Evolutionary conservation across 2,888 invertebrate genomes (phyloP).

Genomic region (Druceiella hillmani): DNA sequence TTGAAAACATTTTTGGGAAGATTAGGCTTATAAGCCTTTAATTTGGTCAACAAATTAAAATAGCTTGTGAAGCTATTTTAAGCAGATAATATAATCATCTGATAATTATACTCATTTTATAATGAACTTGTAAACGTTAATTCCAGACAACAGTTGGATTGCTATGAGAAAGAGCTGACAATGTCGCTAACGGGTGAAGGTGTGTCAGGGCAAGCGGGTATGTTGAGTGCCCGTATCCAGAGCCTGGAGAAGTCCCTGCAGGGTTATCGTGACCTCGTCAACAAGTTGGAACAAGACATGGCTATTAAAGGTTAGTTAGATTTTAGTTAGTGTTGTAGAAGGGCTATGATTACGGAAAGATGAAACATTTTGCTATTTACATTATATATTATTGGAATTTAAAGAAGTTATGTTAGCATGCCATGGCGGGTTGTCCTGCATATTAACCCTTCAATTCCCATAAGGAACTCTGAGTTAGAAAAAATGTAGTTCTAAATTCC

Average conservation of each 20-base stretch:
- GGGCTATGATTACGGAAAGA: background rate
- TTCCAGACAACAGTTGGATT: conserved; percentile 68
- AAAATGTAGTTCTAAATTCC: too few relatives aligned
- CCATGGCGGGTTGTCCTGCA: too few relatives aligned
- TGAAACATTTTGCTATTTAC: background rate
- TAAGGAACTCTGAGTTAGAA: too few relatives aligned
- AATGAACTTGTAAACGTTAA: background rate
- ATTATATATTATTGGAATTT: too few relatives aligned
- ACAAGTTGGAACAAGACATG: conserved; percentile 57
- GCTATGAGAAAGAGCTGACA: conserved; percentile 78
- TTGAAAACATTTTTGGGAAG: too few relatives aligned
- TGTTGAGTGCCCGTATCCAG: conserved; percentile 59
- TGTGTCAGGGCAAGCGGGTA: conserved; percentile 37
- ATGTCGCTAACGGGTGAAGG: conserved; percentile 37
- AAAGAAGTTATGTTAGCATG: too few relatives aligned
- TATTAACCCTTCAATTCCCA: too few relatives aligned
- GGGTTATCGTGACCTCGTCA: conserved; percentile 67
- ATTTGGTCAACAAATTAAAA: too few relatives aligned
- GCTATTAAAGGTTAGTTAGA: conserved; percentile 33
- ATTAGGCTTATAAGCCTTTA: too few relatives aligned
- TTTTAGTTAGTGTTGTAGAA: background rate
- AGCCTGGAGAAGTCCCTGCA: conserved; percentile 68
- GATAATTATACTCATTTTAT: too few relatives aligned
- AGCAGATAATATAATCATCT: too few relatives aligned
- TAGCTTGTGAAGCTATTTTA: too few relatives aligned